These are phyloP conservation scores for Oreamnos americanus DNA, from an alignment of 2,113 vertebrate species.

Conservation along the genomic window DNA sequence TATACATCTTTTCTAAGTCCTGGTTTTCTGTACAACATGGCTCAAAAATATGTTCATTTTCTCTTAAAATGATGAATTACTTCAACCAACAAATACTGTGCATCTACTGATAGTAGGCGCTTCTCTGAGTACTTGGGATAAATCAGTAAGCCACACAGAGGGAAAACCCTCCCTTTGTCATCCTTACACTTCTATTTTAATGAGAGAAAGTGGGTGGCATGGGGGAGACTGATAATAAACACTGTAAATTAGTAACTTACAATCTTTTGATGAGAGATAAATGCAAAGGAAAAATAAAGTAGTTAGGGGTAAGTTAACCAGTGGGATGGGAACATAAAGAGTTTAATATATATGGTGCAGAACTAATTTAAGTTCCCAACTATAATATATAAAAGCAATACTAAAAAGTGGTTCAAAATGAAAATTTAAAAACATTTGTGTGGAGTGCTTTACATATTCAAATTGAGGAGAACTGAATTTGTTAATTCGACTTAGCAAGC, in stretches of 20 bases:
- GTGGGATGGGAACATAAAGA: background rate
- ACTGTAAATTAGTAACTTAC: background rate
- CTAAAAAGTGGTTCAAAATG: background rate
- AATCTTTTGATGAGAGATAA: background rate
- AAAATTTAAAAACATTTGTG: background rate
- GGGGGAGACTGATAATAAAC: background rate
- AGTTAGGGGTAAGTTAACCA: background rate
- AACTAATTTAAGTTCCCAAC: background rate
- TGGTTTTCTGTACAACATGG: background rate
- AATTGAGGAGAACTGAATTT: background rate
- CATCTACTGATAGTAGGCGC: background rate
- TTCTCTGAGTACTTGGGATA: background rate
- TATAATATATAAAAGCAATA: background rate
- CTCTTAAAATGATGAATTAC: background rate
- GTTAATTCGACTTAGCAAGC: background rate
- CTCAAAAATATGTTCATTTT: background rate
- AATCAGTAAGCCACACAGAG: background rate
- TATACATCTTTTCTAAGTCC: background rate
- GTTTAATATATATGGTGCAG: background rate
- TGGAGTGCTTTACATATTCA: background rate
- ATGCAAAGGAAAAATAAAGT: background rate
- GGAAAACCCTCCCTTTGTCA: background rate
- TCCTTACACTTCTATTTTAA: background rate
- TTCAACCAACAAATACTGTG: background rate
- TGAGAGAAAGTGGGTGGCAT: background rate